Conservation (phyloP, 2,888 invertebrate genomes). For the Incurvaria masculella region DNA sequence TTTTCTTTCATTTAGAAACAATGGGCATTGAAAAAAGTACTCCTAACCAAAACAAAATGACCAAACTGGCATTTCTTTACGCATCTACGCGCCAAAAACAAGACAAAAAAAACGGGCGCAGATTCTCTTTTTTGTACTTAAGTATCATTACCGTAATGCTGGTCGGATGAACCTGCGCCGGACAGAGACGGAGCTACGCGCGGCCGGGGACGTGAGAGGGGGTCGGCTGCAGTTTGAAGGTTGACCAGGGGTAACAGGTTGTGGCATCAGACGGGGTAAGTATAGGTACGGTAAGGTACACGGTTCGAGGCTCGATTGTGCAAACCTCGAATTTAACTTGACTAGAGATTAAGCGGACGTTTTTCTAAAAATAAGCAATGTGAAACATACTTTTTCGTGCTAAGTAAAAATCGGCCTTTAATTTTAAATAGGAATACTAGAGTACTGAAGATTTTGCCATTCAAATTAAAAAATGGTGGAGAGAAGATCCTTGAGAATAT, state of each 20-base stretch:
- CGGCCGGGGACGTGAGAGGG: slow-evolving; percentile 19
- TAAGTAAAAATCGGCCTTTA: no score
- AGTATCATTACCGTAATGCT: slow-evolving; percentile 53
- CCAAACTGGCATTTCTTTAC: not conserved
- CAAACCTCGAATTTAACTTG: no score
- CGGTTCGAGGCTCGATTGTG: slow-evolving; percentile 21
- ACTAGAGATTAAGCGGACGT: no score
- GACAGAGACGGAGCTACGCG: slow-evolving; percentile 25
- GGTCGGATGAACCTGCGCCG: slow-evolving; percentile 40
- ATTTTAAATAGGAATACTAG: no score
- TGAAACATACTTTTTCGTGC: no score
- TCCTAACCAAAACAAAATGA: no score
- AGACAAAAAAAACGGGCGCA: not conserved
- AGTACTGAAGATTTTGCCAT: no score
- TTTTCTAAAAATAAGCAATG: no score
- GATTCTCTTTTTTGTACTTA: slow-evolving; percentile 37
- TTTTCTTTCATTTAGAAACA: no score
- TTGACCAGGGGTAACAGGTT: slow-evolving; percentile 52
- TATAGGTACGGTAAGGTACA: slow-evolving; percentile 46
- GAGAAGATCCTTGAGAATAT: no score
- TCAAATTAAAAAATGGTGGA: no score
- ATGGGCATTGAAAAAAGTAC: no score
- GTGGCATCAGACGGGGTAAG: slow-evolving; percentile 39
- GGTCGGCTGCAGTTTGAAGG: slow-evolving; percentile 30
- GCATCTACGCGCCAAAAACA: not conserved